Percentiles rank a stretch among this genome's conserved stretches.
phyloP scores from a whole-genome alignment of 1,140 invertebrate genomes.

The Halesus radiatus region DNA sequence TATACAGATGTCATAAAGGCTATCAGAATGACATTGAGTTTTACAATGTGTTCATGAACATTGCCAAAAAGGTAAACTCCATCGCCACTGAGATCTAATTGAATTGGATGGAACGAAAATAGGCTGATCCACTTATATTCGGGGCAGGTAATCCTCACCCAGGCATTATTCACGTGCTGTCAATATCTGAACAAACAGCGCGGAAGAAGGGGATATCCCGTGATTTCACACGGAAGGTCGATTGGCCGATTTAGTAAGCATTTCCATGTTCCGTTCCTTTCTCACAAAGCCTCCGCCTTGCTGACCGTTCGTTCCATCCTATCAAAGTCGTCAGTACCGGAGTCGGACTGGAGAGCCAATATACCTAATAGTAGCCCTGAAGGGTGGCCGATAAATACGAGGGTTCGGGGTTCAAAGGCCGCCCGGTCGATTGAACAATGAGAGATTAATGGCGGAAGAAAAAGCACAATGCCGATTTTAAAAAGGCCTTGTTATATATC shows the following conservation, averaged over 20 bases:
- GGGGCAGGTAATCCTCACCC: not conserved
- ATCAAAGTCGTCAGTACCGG: not conserved
- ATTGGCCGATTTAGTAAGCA: not conserved
- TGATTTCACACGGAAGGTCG: not conserved
- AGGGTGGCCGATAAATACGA: constrained; percentile 32
- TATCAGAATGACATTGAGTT: too few species aligned
- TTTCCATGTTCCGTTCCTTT: not conserved
- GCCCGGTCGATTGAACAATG: constrained; percentile 52
- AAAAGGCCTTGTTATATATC: constrained; percentile 43
- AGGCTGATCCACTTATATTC: constrained; percentile 19
- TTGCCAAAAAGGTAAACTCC: not conserved
- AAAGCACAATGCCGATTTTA: constrained; percentile 40
- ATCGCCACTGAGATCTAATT: not conserved
- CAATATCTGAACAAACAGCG: not conserved
- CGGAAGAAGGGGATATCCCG: not conserved
- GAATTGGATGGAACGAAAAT: constrained; percentile 29
- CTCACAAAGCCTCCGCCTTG: not conserved
- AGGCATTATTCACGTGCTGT: not conserved
- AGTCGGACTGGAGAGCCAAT: not conserved
- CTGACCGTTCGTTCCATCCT: not conserved
- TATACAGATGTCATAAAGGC: too few species aligned
- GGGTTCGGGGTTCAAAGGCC: constrained; percentile 32
- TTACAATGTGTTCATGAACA: not conserved
- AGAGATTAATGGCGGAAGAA: constrained; percentile 50
- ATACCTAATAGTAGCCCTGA: not conserved